phyloP scores from a whole-genome alignment of 2,888 invertebrate genomes.

The Drosophila borealis region DNA sequence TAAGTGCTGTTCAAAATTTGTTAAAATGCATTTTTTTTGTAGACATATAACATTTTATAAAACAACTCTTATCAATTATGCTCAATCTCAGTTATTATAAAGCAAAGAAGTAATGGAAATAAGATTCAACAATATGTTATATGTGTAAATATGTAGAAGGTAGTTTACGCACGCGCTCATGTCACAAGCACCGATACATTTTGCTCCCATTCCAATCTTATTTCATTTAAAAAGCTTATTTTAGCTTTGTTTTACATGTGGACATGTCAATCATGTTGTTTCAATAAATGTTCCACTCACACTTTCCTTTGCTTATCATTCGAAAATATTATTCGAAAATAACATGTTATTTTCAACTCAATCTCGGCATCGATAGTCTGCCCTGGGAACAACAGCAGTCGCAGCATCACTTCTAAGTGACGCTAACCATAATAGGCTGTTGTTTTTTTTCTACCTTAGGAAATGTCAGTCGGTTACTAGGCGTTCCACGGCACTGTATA shows the following conservation, averaged over 20 bases:
- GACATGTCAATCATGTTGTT: too few relatives aligned
- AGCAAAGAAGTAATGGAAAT: not conserved
- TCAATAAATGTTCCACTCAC: slow-evolving; percentile 33
- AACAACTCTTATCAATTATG: not conserved
- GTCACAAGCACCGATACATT: not conserved
- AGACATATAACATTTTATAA: not conserved
- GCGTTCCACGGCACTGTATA: slow-evolving; percentile 15
- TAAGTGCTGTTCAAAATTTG: too few relatives aligned
- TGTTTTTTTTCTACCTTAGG: slow-evolving; percentile 25
- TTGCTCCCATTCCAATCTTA: not conserved
- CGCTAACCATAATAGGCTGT: slow-evolving; percentile 47
- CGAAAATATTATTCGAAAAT: slow-evolving; percentile 52
- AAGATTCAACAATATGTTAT: too few relatives aligned
- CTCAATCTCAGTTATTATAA: not conserved
- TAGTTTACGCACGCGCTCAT: not conserved
- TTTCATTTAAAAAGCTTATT: not conserved
- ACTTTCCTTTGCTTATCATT: slow-evolving; percentile 72
- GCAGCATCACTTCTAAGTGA: slow-evolving; percentile 47
- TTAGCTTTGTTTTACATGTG: slow-evolving; percentile 8
- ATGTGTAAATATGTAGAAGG: too few relatives aligned
- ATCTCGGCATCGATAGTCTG: slow-evolving; percentile 26
- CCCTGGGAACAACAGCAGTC: slow-evolving; percentile 26
- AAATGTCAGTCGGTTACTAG: slow-evolving; percentile 51
- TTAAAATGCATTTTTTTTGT: not conserved
- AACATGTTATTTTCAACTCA: slow-evolving; percentile 75